A percentile compares a stretch with the other conserved stretches of the same genome.
Evolutionary conservation across 2,888 invertebrate genomes (phyloP).

Genomic region (Andrena flavipes): DNA sequence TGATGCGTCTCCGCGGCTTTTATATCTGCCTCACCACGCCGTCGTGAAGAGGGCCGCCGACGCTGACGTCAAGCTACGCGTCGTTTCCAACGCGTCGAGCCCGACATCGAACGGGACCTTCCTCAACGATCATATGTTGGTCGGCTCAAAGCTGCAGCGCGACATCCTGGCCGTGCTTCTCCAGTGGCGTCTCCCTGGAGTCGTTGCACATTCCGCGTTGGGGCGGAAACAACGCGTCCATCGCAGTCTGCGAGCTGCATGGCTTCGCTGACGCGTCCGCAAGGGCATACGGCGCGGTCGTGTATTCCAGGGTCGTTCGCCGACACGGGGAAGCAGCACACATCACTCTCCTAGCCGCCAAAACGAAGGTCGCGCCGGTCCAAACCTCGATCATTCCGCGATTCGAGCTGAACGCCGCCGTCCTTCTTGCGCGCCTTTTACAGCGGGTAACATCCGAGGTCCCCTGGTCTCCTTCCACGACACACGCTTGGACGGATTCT

Average conservation of each 20-base stretch:
- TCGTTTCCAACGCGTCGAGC: no score
- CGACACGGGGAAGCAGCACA: neutral
- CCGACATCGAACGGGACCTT: no score
- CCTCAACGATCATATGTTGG: no score
- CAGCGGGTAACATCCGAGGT: neutral
- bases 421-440: neutral
- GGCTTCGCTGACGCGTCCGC: neutral
- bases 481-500: neutral
- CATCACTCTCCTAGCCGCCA: neutral
- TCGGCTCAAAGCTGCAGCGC: no score
- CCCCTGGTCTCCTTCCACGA: rapidly evolving
- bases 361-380: neutral
- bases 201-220: neutral
- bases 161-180: no score
- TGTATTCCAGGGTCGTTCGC: neutral
- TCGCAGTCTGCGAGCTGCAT: neutral
- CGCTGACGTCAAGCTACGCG: no score
- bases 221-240: rapidly evolving
- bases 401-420: neutral
- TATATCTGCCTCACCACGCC: no score
- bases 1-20: no score
- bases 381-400: neutral
- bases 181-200: no score
- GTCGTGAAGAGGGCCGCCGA: no score
- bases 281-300: neutral